phyloP scores from a whole-genome alignment of 2,888 invertebrate species.

The Pterostichus madidus region DNA sequence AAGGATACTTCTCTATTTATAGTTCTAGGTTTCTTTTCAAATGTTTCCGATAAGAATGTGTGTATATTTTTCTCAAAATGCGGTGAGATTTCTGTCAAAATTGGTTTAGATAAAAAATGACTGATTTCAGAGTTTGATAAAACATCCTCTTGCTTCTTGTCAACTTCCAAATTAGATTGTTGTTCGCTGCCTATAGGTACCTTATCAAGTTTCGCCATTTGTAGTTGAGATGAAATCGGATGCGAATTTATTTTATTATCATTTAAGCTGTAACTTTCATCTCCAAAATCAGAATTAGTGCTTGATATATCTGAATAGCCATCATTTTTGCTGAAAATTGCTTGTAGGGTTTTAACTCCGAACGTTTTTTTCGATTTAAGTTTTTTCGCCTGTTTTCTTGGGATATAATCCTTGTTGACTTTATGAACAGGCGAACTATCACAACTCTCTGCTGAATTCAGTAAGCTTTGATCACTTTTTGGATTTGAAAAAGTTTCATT shows the following conservation, averaged over 20 bases:
- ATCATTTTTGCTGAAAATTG: slow-evolving; percentile 76
- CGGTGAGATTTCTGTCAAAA: slow-evolving; percentile 73
- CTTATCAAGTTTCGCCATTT: slow-evolving; percentile 59
- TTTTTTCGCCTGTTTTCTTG: slow-evolving; percentile 77
- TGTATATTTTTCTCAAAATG: slow-evolving; percentile 77
- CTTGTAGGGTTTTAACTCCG: slow-evolving; percentile 78
- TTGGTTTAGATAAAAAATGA: slow-evolving; percentile 65
- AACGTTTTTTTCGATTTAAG: slow-evolving; percentile 78
- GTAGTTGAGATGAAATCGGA: slow-evolving; percentile 47
- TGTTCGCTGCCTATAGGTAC: slow-evolving; percentile 16
- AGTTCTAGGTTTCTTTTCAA: slow-evolving; percentile 71
- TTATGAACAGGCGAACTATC: slow-evolving; percentile 81
- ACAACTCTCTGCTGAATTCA: slow-evolving; percentile 75
- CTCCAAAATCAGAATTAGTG: slow-evolving; percentile 74
- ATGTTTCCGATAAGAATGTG: slow-evolving; percentile 76
- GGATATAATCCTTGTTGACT: slow-evolving; percentile 75
- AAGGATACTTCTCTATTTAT: slow-evolving; percentile 66
- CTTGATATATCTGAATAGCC: slow-evolving; percentile 77
- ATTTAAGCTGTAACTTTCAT: slow-evolving; percentile 72
- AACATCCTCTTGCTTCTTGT: slow-evolving; percentile 59
- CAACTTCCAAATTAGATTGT: slow-evolving; percentile 47
- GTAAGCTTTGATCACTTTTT: slow-evolving; percentile 76
- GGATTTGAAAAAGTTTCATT: slow-evolving; percentile 75
- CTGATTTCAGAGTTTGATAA: slow-evolving; percentile 50
- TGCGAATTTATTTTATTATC: slow-evolving; percentile 58